Conservation (phyloP, 1,140 invertebrate species). For the Metaphire vulgaris region DNA sequence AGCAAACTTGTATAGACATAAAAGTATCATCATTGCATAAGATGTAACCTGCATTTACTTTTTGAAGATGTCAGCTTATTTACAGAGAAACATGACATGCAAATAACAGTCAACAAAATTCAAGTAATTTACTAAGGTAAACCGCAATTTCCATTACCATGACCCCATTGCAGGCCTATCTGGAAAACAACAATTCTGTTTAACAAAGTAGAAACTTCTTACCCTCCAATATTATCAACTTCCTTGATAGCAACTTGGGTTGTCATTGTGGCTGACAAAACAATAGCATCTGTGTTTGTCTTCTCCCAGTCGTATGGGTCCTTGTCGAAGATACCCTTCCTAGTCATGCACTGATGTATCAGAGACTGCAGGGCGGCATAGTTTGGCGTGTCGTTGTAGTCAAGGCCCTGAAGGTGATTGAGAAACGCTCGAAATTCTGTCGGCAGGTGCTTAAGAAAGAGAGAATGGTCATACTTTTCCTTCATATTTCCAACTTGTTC, state of each 20-base stretch:
- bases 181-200: too few species aligned
- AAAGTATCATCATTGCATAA: too few species aligned
- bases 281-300: slow-evolving; percentile 32
- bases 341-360: slow-evolving; percentile 74
- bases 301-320: slow-evolving; percentile 98
- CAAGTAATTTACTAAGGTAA: too few species aligned
- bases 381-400: slow-evolving; percentile 90
- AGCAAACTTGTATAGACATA: too few species aligned
- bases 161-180: too few species aligned
- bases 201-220: too few species aligned
- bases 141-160: too few species aligned
- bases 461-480: slow-evolving; percentile 90
- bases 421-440: slow-evolving; percentile 79
- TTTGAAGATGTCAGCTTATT: too few species aligned
- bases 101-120: too few species aligned
- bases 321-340: slow-evolving; percentile 72
- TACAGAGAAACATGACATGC: too few species aligned
- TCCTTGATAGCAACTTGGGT: slow-evolving; percentile 12
- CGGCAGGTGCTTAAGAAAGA: slow-evolving; percentile 89
- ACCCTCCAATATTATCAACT: slow-evolving; percentile 4
- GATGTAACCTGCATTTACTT: too few species aligned
- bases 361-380: slow-evolving; percentile 57
- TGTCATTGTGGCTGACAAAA: background rate
- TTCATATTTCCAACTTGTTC: slow-evolving; percentile 81
- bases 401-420: slow-evolving; percentile 80